Evolutionary conservation across 2,113 vertebrate genomes (phyloP).

Genomic region (Megaceryle torquata): DNA sequence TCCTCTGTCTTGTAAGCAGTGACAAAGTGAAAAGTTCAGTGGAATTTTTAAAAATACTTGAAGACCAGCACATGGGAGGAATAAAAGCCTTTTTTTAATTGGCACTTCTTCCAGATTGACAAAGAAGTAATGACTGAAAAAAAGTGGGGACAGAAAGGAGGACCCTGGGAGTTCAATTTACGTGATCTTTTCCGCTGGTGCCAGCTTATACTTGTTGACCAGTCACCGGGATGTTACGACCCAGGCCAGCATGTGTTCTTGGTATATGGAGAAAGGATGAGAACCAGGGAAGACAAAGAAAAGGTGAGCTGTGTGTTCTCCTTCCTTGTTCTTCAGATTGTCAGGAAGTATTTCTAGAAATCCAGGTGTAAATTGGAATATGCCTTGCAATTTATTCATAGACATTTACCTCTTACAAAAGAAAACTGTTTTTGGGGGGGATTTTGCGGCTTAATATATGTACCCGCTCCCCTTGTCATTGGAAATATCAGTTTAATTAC

Average conservation of each 20-base stretch:
- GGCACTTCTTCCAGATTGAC: constrained; percentile 78
- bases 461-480: neutral
- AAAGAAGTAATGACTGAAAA: constrained; percentile 86
- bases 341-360: neutral
- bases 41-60: neutral
- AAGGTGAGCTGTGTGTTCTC: constrained; percentile 70
- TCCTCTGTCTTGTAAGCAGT: neutral
- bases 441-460: neutral
- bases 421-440: neutral
- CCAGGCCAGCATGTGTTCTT: constrained; percentile 91
- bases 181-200: constrained; percentile 98
- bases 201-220: constrained; percentile 94
- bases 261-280: constrained; percentile 93
- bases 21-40: neutral
- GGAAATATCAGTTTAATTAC: neutral
- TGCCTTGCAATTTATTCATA: neutral
- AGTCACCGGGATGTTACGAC: constrained; percentile 87
- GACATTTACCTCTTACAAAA: neutral
- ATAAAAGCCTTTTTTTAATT: neutral
- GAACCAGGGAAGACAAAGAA: constrained; percentile 85
- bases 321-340: neutral
- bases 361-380: neutral
- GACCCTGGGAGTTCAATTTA: constrained; percentile 98
- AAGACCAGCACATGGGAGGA: neutral
- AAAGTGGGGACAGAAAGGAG: constrained; percentile 93